Evolutionary conservation across 2,113 vertebrate genomes (phyloP).

Genomic region (Acrocephalus arundinaceus): DNA sequence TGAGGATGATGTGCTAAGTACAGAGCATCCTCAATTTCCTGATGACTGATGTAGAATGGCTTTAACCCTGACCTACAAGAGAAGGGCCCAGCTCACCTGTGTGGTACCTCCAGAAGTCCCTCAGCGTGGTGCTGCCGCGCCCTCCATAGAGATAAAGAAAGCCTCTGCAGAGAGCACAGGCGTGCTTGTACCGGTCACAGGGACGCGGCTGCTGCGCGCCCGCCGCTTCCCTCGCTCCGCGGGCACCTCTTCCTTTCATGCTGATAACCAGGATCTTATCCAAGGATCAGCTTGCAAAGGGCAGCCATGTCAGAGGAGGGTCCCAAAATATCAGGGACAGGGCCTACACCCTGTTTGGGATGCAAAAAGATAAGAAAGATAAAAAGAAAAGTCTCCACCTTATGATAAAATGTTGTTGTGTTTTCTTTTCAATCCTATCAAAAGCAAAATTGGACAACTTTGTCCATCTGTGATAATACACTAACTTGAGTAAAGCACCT

Average conservation of each 20-base stretch:
- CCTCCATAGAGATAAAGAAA: conserved; percentile 84
- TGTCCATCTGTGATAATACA: neutral
- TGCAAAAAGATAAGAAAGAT: neutral
- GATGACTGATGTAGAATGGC: neutral
- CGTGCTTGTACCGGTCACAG: conserved; percentile 82
- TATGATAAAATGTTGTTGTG: neutral
- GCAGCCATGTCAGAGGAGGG: neutral
- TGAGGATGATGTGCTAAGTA: neutral
- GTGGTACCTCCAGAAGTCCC: conserved; percentile 86
- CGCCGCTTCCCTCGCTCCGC: conserved; percentile 64
- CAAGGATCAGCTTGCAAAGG: neutral
- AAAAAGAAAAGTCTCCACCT: neutral
- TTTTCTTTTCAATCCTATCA: neutral
- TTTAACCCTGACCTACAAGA: neutral
- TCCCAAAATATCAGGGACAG: neutral
- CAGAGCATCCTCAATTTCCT: fast-evolving
- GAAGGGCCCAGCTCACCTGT: conserved; percentile 75
- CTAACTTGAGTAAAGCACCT: neutral
- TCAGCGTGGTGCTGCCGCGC: conserved; percentile 59
- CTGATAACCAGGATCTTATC: neutral
- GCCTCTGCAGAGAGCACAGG: conserved; percentile 72
- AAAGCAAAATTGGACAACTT: neutral
- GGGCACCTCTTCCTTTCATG: conserved; percentile 33
- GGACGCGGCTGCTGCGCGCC: conserved; percentile 61
- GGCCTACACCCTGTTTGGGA: neutral